Evolutionary conservation across 2,888 invertebrate genomes (phyloP), one percentile per base, ranked within the genome.

Genomic region (Anodontia alba): DNA sequence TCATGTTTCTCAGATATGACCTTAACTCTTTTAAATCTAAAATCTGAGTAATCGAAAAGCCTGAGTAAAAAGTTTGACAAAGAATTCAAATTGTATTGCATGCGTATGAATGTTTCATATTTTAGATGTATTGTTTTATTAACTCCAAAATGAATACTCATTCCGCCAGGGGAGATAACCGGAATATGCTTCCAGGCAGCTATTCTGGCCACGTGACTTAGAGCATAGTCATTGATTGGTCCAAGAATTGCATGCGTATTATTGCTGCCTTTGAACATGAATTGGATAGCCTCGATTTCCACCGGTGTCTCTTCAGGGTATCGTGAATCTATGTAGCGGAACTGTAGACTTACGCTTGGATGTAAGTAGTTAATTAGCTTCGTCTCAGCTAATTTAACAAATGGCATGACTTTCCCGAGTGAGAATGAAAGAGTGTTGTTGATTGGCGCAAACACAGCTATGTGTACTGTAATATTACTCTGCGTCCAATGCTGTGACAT

Each of bases 81-180:
- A 8, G 62, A 68, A 23, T 78, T 76, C 12, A 74, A 68, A 10
- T 69, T 78, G 0, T 76, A 31, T 7, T 82, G 82, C 7, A 82
- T 46, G 12, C 85, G 76, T 17, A 85, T 77, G 23, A 85, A 49
- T 0, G 82, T 78, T 23, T 71, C 62, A 51, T 76, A 85, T 31
- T 43, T 51, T 0, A 68, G n/a, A 33, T 71, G 15, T 0, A 23
- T 20, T 0, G 68, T 74, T 71, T 83, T 85, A 36, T 82, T 62
- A 12, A 74, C 43, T 23, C 85, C 82, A 36, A 85, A 82, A 62
- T 78, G 78, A 15, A 73, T 26, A 54, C 67, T 46, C 31, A 85
- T 62, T 1, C 82, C 85, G 0, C 85, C 85, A 3, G 85, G 85
- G 17, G 85, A 71, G 7, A 85, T 74, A 33, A 85, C 73, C 26